Evolutionary conservation across 2,888 invertebrate species (phyloP), one percentile per base, ranked within the genome.

Genomic region (Netelia fuscicornis): DNA sequence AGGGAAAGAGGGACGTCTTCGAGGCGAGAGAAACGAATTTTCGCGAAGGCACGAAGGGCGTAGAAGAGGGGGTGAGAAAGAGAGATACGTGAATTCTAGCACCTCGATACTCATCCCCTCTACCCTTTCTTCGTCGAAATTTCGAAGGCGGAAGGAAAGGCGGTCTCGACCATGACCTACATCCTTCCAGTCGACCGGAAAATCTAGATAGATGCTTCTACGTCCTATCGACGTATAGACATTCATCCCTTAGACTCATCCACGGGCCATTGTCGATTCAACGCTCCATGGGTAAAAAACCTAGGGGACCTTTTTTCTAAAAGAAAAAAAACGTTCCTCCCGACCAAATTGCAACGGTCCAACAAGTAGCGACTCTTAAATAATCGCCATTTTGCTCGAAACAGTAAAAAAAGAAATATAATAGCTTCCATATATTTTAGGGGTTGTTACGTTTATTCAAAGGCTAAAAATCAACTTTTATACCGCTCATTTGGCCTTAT

Each of bases 131-230:
- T 64, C 56, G 68, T 56, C 5, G 70, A 81, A 81, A 78, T 81
- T 84, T 84, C 64, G 74, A 30, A 71, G 74, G 48, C 56, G 74
- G 78, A 78, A 78, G 70, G 74, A 78, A 81, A 54, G 56, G 70
- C 74, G 68, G 72, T 30, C 77, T 64, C 81, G 81, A 84, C 84
- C 84, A 54, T 84, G 84, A 84, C 81, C 84, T 60, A 84, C 56
- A 84, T 84, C 64, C 74, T 81, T 74, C 56, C 54, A 64, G 74
- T 44, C 78, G 48, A 84, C 74, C 58, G 23, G 77, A 78, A 84
- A 84, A 84, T 84, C 81, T 67, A 78, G 77, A 81, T 70, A 48
- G 56, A 68, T 60, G 78, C 70, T 37, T 62, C 17, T 74, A 30
- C 74, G 67, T 70, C 74, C 54, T 30, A n/a, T 60, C 1, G 42